Percentiles rank a stretch among this genome's conserved stretches.
These are phyloP conservation scores for Scylla paramamosain DNA, from an alignment of 1,140 invertebrate genomes.

Conservation along the genomic window DNA sequence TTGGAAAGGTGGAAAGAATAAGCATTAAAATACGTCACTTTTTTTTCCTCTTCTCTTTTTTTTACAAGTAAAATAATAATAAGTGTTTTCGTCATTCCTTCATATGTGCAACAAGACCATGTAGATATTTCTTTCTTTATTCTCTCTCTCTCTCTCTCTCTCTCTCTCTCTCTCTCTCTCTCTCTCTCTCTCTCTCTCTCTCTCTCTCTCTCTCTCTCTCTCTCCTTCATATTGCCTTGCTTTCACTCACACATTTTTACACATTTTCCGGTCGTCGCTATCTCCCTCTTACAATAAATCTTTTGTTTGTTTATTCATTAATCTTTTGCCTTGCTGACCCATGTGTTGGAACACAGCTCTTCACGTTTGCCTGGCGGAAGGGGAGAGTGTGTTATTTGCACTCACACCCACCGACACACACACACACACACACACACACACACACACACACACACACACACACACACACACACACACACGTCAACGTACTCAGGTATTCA, in stretches of 20 bases:
- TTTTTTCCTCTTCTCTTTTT: too few species aligned
- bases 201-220: neutral
- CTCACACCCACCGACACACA: neutral
- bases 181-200: conserved; percentile 21
- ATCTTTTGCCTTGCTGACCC: neutral
- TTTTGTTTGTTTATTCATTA: neutral
- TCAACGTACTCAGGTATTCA: neutral
- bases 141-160: neutral
- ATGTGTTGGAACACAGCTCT: neutral
- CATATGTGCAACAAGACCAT: too few species aligned
- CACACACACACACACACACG: too few species aligned
- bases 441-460: too few species aligned
- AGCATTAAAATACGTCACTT: too few species aligned
- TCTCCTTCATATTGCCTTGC: neutral
- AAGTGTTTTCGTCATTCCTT: too few species aligned
- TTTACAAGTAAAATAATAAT: too few species aligned
- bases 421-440: too few species aligned
- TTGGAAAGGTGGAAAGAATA: too few species aligned
- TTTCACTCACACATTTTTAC: neutral
- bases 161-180: conserved; percentile 10
- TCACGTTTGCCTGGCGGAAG: neutral
- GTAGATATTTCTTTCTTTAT: neutral
- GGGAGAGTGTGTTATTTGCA: neutral
- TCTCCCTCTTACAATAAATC: neutral
- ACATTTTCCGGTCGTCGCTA: neutral